These are phyloP conservation scores for Muraenolepis orangiensis DNA, from an alignment of 2,797 vertebrate species.

Conservation along the genomic window DNA sequence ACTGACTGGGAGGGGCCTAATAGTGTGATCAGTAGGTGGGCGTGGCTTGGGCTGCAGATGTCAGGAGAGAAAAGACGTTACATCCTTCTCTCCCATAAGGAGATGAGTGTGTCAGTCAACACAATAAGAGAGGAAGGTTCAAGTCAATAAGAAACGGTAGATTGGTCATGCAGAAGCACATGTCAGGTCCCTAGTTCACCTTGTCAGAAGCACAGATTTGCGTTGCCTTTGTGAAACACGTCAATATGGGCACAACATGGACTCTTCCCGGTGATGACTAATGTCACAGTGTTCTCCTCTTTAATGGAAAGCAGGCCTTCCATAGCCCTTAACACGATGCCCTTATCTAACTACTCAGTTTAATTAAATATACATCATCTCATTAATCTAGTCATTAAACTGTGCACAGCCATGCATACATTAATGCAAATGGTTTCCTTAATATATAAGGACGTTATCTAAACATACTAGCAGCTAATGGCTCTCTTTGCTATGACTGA, in stretches of 20 bases:
- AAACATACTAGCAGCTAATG: background rate
- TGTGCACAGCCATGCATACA: slow-evolving; percentile 1
- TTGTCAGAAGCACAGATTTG: background rate
- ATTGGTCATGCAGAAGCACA: background rate
- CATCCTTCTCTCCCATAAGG: too few species aligned
- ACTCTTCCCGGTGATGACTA: background rate
- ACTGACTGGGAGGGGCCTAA: too few species aligned
- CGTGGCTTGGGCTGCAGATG: too few species aligned
- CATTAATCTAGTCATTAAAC: slow-evolving; percentile 8
- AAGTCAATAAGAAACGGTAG: too few species aligned
- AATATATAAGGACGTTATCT: slow-evolving; percentile 4
- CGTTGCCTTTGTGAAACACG: background rate
- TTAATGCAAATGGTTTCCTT: background rate
- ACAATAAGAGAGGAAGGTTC: too few species aligned
- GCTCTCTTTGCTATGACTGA: background rate
- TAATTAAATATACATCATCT: background rate
- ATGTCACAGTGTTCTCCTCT: background rate
- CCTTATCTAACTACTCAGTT: background rate
- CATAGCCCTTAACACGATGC: background rate
- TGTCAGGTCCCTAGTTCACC: background rate
- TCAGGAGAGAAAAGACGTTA: too few species aligned
- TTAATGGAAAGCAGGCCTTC: background rate
- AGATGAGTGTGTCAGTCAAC: too few species aligned
- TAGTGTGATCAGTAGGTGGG: too few species aligned
- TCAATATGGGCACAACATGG: background rate